Base-by-base conservation (phyloP, 2,113 vertebrate genomes). In the Thunnus thynnus region DNA sequence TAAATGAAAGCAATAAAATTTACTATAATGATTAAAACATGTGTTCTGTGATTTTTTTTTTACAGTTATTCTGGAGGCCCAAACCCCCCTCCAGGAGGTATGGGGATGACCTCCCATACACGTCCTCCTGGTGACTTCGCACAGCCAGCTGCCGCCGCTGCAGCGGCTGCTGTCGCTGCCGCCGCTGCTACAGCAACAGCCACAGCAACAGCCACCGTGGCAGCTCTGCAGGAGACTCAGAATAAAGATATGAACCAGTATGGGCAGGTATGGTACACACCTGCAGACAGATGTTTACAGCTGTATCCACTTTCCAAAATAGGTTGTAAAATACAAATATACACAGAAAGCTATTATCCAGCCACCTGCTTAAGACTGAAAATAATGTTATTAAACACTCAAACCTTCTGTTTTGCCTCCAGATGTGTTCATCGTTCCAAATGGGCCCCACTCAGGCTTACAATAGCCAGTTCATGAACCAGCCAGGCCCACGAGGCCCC, bases 161-260 rank as follows among this genome's bases (percentile, higher is more conserved):
- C 98, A 0, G 98, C 98, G 0, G 98, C 98, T 2, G 98, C 98
- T 0, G 98, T 98, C 1, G 98, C 97, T 0, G 98, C 98, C 0
- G 98, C 98, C 0, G 98, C 98, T 0, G 98, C 98, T 20, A 98
- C 98, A 0, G 97, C 98, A 1, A 99, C 98, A 0, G 98, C 98
- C 60, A 98, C 98, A 0, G 98, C 98, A 7, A 98, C 98, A 0
- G 98, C 98, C 84, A 99, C 98, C 0, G 98, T 99, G 73, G 98
- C 98, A 63, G 98, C 98, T 50, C 93, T 99, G 86, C 98, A 99
- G 94, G 98, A 99, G 88, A 99, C 97, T 0, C 98, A 99, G 94
- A 99, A 99, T 90, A 99, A 99, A 94, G 98, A 99, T 71, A 99
- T 99, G 94, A 99, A 98, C 95, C 98, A 99, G 89, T 99, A 99